These are phyloP conservation scores for Turritopsis rubra DNA, from an alignment of 30 jellyfish, hydroid and myxozoan genomes.

Conservation along the genomic window DNA sequence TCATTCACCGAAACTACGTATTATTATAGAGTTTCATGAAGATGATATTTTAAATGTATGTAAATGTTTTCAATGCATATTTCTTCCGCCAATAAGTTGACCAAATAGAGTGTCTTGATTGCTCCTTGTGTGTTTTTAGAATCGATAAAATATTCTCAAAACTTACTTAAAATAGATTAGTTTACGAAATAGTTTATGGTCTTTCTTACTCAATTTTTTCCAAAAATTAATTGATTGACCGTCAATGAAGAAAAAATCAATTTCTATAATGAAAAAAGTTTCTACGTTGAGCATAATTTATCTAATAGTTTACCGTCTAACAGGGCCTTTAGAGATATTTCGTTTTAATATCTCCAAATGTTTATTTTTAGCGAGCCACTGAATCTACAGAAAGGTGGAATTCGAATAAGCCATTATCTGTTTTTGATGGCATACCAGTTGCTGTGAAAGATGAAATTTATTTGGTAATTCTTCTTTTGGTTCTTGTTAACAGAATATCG, in stretches of 20 bases:
- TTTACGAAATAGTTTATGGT: too few species aligned
- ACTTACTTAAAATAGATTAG: too few species aligned
- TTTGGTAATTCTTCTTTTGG: conserved; percentile 36
- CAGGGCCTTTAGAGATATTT: too few species aligned
- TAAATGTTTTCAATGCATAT: background rate
- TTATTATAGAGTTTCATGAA: conserved; percentile 50
- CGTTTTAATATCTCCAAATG: too few species aligned
- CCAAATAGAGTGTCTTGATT: background rate
- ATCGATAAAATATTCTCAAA: too few species aligned
- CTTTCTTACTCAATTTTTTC: too few species aligned
- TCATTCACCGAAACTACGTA: conserved; percentile 46
- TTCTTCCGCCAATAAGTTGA: too few species aligned
- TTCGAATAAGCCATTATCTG: conserved; percentile 65
- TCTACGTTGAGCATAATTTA: background rate
- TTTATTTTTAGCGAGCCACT: conserved; percentile 70
- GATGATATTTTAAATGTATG: conserved; percentile 59
- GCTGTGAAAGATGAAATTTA: conserved; percentile 75
- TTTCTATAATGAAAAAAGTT: too few species aligned
- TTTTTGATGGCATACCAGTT: conserved; percentile 94
- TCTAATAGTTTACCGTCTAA: background rate
- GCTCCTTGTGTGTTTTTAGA: background rate
- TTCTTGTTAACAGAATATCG: too few species aligned
- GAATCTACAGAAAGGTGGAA: conserved; percentile 91
- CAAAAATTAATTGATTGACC: too few species aligned
- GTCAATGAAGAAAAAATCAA: too few species aligned